Base-by-base conservation (phyloP, 2,797 vertebrate species). In the Pygocentrus nattereri region DNA sequence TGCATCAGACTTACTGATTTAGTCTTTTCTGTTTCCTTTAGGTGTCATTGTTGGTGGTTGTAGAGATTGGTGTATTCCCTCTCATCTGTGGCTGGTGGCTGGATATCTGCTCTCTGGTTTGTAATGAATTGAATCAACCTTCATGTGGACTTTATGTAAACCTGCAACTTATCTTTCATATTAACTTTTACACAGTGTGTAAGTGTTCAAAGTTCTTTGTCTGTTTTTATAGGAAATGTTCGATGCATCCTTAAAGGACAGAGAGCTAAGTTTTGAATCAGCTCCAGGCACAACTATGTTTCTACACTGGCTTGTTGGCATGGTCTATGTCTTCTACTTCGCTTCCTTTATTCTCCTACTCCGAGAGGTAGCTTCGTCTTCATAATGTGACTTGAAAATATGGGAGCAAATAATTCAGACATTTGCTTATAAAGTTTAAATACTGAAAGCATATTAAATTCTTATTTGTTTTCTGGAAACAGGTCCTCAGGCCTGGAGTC, bases 11-110 rank as follows among this genome's bases (percentile, higher is more conserved):
- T 30, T 25, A 21, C n/a, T 58, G n/a, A 21, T 23, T 58, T 10
- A 23, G 4, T 10, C 11, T 65, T 12, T 38, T 71, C 31, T 16
- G 16, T 34, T 77, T 85, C 64, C 81, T 12, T 21, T 86, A 99
- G 97, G 98, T 99, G 81, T 98, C 97, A 79, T 90, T 99, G 83
- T 91, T 98, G 87, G 97, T 99, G 71, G 96, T 99, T 80, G 97
- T 99, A 88, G 97, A 99, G 92, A 98, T 99, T 49, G 98, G 98
- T 83, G 95, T 99, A 74, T 99, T 99, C 86, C 98, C 97, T 38
- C 97, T 99, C 73, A 98, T 98, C 88, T 99, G 98, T 89, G 98
- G 98, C 81, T 99, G 98, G 97, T 99, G 98, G 98, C 93, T 99
- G 38, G 98, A 99, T 91, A 97, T 99, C 91, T 99, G 97, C 88